Evolutionary conservation across 2,888 invertebrate genomes (phyloP), one percentile per base, ranked within the genome.

Genomic region (Strigamia transsilvanica): DNA sequence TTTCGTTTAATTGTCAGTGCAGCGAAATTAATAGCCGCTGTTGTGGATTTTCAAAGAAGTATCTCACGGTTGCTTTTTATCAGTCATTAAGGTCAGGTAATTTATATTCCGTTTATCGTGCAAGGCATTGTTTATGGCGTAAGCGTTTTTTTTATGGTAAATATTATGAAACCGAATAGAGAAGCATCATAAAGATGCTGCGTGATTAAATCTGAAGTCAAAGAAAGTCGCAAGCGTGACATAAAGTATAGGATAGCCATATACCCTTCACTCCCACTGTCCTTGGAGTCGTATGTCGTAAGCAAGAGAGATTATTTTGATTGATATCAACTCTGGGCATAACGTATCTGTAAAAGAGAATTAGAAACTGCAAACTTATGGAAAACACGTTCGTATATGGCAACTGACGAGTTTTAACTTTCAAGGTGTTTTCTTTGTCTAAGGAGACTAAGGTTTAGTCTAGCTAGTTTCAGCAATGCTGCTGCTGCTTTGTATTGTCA

Each of bases 191-290:
- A 73, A 73, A 73, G 73, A 73, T 27, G 73, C 56, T 56, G 56
- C 73, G 73, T 73, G 73, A 73, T 73, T 73, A 73, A 27, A 73
- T 73, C 73, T 73, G 27, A 73, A 73, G 73, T 73, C 73, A 73
- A 73, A 73, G 13, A 73, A 73, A 73, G 27, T 73, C 73, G 73
- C 73, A 73, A 66, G 61, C 61, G 32, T 32, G 32, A 27, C n/a
- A 27, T 73, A 73, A 23, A 73, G 27, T 73, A 73, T 73, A 27
- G 73, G 73, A 32, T 32, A 13, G 32, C 23, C 27, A 12, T 73
- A 73, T 27, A 73, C 27, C 12, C 73, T 27, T 27, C 73, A 32
- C 7, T 73, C 13, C 15, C 23, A 32, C 12, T 27, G 73, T 73
- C 32, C 61, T n/a, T 12, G 18, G 56, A 56, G 9, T n/a, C 56